A percentile compares a stretch with the other conserved stretches of the same genome.
Evolutionary conservation across 1,140 invertebrate genomes (phyloP).

Genomic region (Cherax destructor): DNA sequence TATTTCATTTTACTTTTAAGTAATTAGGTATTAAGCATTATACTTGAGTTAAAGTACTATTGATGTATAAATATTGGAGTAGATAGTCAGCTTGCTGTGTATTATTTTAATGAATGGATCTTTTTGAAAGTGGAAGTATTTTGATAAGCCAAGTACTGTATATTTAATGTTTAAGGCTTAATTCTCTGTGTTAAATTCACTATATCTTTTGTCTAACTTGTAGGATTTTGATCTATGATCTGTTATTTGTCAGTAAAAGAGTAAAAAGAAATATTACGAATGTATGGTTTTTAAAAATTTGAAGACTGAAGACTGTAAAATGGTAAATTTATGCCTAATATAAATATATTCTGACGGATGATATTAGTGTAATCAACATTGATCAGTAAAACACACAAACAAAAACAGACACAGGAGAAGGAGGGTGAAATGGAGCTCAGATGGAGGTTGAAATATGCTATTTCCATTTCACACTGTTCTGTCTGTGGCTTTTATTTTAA

Average conservation of each 20-base stretch:
- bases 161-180: not conserved
- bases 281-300: too few species aligned
- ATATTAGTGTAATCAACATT: too few species aligned
- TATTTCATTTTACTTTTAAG: not conserved
- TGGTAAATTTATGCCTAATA: too few species aligned
- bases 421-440: too few species aligned
- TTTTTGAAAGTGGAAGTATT: not conserved
- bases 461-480: too few species aligned
- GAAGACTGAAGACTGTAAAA: too few species aligned
- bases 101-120: not conserved
- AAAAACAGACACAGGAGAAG: too few species aligned
- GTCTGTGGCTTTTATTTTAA: too few species aligned
- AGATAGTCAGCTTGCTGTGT: not conserved
- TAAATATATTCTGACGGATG: too few species aligned
- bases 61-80: conserved; percentile 1
- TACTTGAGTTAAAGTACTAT: not conserved
- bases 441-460: too few species aligned
- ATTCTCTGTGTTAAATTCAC: not conserved
- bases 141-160: not conserved
- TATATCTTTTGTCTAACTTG: not conserved
- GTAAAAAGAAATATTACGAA: not conserved
- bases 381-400: too few species aligned
- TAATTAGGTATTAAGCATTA: not conserved
- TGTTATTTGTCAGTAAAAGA: not conserved
- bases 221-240: not conserved